Evolutionary conservation across 1,140 invertebrate species (phyloP), one percentile per base, ranked within the genome.

Genomic region (Polyergus mexicanus): DNA sequence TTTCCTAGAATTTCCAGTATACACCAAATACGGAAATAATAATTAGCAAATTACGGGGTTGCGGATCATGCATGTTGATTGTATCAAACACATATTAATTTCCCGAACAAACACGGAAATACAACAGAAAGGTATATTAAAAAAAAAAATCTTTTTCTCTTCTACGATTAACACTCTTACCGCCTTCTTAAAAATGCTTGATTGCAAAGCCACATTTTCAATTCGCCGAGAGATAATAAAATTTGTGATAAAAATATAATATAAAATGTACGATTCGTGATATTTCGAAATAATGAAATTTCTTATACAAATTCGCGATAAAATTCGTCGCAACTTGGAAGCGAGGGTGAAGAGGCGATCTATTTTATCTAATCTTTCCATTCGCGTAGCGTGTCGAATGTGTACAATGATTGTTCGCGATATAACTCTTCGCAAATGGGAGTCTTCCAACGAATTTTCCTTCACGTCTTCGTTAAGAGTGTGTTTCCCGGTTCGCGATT

Each of bases 311-410:
- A 56, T 69, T 35, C 28, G n/a, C 16, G 41, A 69, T 69, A 41
- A 78, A 78, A 78, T 78, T 78, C 51, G 32, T 65, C 74, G 38
- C 19, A 62, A 25, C 19, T 63, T 25, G 11, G 11, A 77, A 32
- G 10, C 41, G 38, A 58, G 13, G 60, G n/a, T 19, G 41, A 3
- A 32, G 32, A 47, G 1, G 13, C 66, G 87, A 85, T 68, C 54
- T 47, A 85, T 80, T 88, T 88, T 75, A 68, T 63, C 56, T 56
- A 85, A 71, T 80, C 54, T 22, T 85, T 85, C 84, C 62, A 80
- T 68, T 38, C 44, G n/a, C 25, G 28, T 44, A 60, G 47, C n/a
- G 56, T 8, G 47, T 38, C 35, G 51, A 62, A 84, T 77, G 25
- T 65, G 7, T 66, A 77, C 84, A 75, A 65, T 44, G 71, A 19